phyloP scores from a whole-genome alignment of 1,140 invertebrate genomes.

The Drosophila oshimai region DNA sequence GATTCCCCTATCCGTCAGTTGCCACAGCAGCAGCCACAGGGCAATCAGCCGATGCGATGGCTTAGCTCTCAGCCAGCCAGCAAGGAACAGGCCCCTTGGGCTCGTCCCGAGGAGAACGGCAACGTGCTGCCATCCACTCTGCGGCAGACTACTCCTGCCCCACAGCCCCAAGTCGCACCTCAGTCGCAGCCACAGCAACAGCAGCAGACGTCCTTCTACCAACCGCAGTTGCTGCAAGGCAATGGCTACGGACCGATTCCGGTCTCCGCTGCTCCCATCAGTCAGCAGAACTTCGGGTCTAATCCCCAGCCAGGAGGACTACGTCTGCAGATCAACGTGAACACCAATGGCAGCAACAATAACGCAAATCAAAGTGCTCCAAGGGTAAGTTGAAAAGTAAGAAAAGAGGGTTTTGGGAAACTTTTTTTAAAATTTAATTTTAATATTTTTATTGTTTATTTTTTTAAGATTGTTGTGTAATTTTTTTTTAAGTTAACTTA shows the following conservation, averaged over 20 bases:
- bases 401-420: too few species aligned
- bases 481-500: too few species aligned
- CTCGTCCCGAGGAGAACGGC: conserved; percentile 74
- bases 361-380: conserved; percentile 63
- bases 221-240: conserved; percentile 40
- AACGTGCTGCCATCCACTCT: conserved; percentile 72
- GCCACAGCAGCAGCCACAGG: conserved; percentile 57
- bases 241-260: conserved; percentile 48
- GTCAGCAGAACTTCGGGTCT: conserved; percentile 67
- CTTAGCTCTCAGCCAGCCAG: conserved; percentile 62
- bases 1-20: conserved; percentile 73
- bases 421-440: too few species aligned
- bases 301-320: conserved; percentile 53
- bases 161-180: conserved; percentile 36
- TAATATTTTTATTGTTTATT: too few species aligned
- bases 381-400: conserved; percentile 61
- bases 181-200: conserved; percentile 22
- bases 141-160: conserved; percentile 57
- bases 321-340: conserved; percentile 71
- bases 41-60: conserved; percentile 63
- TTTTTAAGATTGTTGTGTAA: too few species aligned
- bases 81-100: conserved; percentile 78
- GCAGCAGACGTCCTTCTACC: conserved; percentile 24
- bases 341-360: conserved; percentile 50
- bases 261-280: conserved; percentile 4